These are phyloP conservation scores for Drosophila yakuba DNA, from an alignment of 1,140 invertebrate genomes.

Conservation along the genomic window DNA sequence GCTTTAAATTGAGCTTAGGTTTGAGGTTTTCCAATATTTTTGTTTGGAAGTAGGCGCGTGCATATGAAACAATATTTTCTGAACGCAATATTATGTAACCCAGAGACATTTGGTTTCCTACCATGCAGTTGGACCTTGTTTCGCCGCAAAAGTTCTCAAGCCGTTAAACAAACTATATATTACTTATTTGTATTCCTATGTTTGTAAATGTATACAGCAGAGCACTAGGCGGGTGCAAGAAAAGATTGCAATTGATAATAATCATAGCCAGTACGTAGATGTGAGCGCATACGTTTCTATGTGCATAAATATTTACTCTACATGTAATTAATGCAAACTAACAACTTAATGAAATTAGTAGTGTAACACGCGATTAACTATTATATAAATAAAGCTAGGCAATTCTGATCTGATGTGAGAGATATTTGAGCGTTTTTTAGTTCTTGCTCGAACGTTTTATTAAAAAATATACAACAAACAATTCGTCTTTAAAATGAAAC, in stretches of 20 bases:
- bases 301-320: conserved; percentile 74
- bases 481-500: conserved; percentile 50
- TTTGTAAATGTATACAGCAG: conserved; percentile 48
- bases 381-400: conserved; percentile 76
- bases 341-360: conserved; percentile 76
- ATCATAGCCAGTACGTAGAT: conserved; percentile 59
- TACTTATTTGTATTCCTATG: conserved; percentile 36
- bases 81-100: conserved; percentile 27
- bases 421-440: conserved; percentile 58
- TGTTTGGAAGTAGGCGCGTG: conserved; percentile 10
- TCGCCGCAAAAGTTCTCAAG: conserved; percentile 15
- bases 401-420: conserved; percentile 68
- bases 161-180: conserved; percentile 17
- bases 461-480: conserved; percentile 63
- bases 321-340: conserved; percentile 75
- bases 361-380: conserved; percentile 76
- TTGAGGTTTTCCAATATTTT: conserved; percentile 13
- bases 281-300: conserved; percentile 54
- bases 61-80: conserved; percentile 47
- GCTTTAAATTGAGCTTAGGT: conserved; percentile 50
- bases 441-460: conserved; percentile 61
- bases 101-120: conserved; percentile 9
- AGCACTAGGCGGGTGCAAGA: conserved; percentile 36
- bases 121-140: conserved; percentile 29
- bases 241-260: conserved; percentile 76